Conservation (phyloP, 23 tunicate species). For the Ciona savignyi region DNA sequence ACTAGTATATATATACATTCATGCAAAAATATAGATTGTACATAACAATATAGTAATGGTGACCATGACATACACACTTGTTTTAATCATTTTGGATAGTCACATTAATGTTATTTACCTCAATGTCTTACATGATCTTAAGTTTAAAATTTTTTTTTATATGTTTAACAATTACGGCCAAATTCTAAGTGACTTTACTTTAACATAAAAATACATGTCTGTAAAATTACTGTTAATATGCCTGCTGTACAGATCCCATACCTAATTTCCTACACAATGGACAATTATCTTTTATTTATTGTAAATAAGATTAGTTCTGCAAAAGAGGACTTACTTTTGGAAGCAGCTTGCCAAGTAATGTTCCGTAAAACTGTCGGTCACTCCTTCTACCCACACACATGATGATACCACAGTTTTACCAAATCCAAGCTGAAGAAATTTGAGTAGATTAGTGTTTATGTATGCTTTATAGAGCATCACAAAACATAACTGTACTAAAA, state of each 20-base stretch:
- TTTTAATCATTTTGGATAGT: not conserved
- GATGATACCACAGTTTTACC: slow-evolving; percentile 90
- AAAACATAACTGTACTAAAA: too few species aligned
- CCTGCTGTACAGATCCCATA: too few species aligned
- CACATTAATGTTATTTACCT: too few species aligned
- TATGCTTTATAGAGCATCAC: too few species aligned
- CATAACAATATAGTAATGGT: not conserved
- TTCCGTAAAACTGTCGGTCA: slow-evolving; percentile 88
- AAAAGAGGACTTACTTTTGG: slow-evolving; percentile 80
- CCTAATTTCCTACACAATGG: too few species aligned
- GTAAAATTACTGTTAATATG: too few species aligned
- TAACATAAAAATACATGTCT: too few species aligned
- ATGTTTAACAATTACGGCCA: too few species aligned
- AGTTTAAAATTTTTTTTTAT: not conserved
- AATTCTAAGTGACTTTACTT: too few species aligned
- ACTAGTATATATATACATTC: not conserved
- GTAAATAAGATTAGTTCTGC: too few species aligned
- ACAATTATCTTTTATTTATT: too few species aligned
- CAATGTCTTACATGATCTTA: not conserved
- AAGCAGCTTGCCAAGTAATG: slow-evolving; percentile 77
- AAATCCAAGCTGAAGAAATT: slow-evolving; percentile 64
- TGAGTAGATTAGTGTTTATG: too few species aligned
- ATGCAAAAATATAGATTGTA: not conserved
- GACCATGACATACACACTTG: not conserved
- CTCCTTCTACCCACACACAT: slow-evolving; percentile 89